Base-by-base conservation (phyloP, 1,140 invertebrate species). In the Augochlora pura region DNA sequence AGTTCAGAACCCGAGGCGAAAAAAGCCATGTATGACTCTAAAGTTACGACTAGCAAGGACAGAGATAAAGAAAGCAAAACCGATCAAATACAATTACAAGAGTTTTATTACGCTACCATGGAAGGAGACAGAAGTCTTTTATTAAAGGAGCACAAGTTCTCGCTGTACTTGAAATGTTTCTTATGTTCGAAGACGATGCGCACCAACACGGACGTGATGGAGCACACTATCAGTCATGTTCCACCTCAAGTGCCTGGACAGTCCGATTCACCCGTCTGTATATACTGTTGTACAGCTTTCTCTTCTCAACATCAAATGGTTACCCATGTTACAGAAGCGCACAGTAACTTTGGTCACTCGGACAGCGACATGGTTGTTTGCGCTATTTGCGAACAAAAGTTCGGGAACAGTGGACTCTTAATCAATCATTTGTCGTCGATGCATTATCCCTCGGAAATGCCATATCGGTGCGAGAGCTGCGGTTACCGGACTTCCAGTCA, bases 391-490 rank as follows among this genome's bases (percentile, higher is more conserved):
- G 95, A 96, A 90, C 94, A 95, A 42, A 94, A 94, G 87, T 92
- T 92, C 49, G 90, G 89, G 59, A 92, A 84, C 25, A 82, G 81
- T 42, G 85, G 82, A 81, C 92, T 95, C 12, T 92, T 97, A 12
- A 95, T 96, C 1, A 94, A 95, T 81, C 97, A 97, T 90, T 94
- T 97, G 94, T 95, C 96, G 77, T 95, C 95, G 76, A 95, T 94
- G 79, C 97, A 98, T 92, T 94, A 94, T 77, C 95, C 95, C 32
- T 93, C 95, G 7, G 97, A 98, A 90, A 94, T 97, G 91, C 97
- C 97, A 1, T 98, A 97, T 90, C 92, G 93, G 54, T 97, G 97
- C 89, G 95, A 95, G 38, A 94, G 94, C 39, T 97, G 97, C 86
- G 91, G 93, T 65, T 97, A 96, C 91, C 94, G 96, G 57, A 95